These are phyloP conservation scores for Mycetomoellerius zeteki DNA, from an alignment of 1,140 invertebrate species.

Conservation along the genomic window DNA sequence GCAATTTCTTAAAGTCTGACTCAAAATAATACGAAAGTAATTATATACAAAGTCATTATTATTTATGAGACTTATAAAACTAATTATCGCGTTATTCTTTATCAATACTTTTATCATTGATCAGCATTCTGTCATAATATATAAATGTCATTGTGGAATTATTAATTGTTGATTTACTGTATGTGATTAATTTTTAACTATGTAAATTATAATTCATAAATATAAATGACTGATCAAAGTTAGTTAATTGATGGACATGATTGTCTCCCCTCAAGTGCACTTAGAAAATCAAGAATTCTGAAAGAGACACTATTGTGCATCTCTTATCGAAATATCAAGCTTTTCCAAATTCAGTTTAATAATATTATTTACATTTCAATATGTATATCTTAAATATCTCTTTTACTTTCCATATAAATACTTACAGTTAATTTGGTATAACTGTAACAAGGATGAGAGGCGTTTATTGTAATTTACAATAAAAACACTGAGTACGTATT, in stretches of 20 bases:
- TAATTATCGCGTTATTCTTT: not conserved
- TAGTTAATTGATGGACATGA: not conserved
- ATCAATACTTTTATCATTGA: not conserved
- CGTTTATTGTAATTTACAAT: not conserved
- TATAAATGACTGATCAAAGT: not conserved
- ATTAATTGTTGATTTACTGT: not conserved
- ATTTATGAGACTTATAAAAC: not conserved
- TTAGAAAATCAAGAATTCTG: not conserved
- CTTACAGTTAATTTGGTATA: slow-evolving; percentile 39
- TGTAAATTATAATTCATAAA: not conserved
- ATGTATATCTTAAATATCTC: not conserved
- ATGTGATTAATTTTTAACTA: not conserved
- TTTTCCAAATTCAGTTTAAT: not conserved
- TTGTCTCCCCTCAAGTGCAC: not conserved
- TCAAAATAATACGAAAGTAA: not conserved
- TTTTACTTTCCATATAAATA: slow-evolving; percentile 15
- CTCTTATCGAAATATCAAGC: not conserved
- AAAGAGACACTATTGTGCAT: not conserved
- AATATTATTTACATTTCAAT: not conserved
- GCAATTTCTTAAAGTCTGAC: slow-evolving; percentile 8
- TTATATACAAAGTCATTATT: not conserved
- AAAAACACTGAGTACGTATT: not conserved
- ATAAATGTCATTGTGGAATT: not conserved
- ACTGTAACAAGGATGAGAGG: not conserved
- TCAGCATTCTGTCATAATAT: not conserved